Conservation (phyloP, 2,797 vertebrate genomes). For the Phalloptychus januarius region DNA sequence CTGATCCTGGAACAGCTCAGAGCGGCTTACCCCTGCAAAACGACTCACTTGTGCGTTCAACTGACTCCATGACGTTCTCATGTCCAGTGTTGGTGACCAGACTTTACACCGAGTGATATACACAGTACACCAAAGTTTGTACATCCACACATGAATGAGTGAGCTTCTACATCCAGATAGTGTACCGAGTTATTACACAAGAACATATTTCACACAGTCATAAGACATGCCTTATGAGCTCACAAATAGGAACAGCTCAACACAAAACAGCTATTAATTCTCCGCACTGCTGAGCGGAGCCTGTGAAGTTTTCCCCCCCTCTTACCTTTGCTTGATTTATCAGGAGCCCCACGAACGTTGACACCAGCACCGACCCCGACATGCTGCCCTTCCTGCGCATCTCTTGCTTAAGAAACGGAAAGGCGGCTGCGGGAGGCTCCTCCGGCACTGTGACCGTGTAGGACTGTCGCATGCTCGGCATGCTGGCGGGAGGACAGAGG, state of each 20-base stretch:
- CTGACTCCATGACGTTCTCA: constrained; percentile 31
- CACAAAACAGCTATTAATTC: not conserved
- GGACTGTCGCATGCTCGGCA: constrained; percentile 83
- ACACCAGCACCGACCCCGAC: constrained; percentile 82
- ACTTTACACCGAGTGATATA: not conserved
- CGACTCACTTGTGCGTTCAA: constrained; percentile 49
- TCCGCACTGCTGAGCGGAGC: not conserved
- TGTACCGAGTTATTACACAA: not conserved
- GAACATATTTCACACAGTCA: not conserved
- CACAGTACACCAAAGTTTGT: not conserved
- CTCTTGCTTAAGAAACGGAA: constrained; percentile 36
- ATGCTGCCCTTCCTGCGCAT: constrained; percentile 64
- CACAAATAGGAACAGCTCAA: not conserved
- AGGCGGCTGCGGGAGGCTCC: constrained; percentile 35
- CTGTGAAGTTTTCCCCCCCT: not conserved
- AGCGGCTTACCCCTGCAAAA: constrained; percentile 63
- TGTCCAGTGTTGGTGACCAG: not conserved
- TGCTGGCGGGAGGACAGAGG: constrained; percentile 13
- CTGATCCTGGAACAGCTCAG: constrained; percentile 63
- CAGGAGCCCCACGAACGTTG: constrained; percentile 86
- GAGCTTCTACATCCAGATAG: not conserved
- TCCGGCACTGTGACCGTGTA: constrained; percentile 85
- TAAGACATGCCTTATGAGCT: not conserved
- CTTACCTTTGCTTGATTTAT: constrained; percentile 90
- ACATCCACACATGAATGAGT: not conserved